Conservation (phyloP, 2,797 vertebrate species). For the Mormyrus proboscirostris region DNA sequence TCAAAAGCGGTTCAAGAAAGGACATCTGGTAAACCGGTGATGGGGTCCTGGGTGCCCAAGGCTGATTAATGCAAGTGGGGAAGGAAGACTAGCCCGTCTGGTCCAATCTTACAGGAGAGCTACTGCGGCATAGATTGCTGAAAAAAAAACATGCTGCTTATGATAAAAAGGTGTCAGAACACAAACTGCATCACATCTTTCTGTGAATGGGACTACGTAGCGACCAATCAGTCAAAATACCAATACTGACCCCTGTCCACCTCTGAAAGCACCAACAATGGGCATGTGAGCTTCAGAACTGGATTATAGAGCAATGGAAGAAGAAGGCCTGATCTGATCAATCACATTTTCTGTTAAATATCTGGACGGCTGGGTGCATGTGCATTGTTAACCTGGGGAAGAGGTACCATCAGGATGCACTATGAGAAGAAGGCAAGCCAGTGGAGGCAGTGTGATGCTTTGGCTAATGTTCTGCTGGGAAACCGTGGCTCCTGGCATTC, state of each 20-base stretch:
- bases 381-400: neutral
- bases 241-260: neutral
- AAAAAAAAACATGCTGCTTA: neutral
- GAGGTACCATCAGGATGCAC: neutral
- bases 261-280: neutral
- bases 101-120: neutral
- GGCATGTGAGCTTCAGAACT: neutral
- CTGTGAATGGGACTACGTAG: neutral
- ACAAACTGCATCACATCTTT: neutral
- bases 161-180: neutral
- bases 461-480: neutral
- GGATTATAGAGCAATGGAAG: neutral
- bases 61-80: neutral
- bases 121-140: neutral
- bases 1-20: neutral
- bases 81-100: neutral
- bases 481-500: neutral
- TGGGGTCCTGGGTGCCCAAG: neutral
- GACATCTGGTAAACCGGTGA: neutral
- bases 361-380: neutral
- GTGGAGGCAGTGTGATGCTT: neutral
- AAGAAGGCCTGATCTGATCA: neutral
- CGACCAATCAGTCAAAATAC: neutral
- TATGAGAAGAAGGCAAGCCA: neutral
- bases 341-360: neutral